phyloP scores from a whole-genome alignment of 2,797 vertebrate genomes.

The Glyptemys insculpta region DNA sequence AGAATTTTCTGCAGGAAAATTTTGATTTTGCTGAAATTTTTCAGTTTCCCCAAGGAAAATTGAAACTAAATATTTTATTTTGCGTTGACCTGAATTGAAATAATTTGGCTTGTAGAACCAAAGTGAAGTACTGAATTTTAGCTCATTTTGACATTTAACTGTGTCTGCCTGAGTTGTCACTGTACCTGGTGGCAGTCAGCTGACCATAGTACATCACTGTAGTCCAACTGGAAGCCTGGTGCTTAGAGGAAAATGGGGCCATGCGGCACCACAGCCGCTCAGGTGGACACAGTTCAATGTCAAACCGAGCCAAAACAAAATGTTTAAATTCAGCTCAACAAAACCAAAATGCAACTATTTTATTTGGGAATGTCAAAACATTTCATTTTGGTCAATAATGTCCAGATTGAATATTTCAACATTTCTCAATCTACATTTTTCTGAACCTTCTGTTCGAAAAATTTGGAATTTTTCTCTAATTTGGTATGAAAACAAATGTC shows the following conservation, averaged over 20 bases:
- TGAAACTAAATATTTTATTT: background rate
- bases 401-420: background rate
- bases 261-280: background rate
- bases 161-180: background rate
- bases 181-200: background rate
- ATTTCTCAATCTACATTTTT: background rate
- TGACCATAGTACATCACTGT: background rate
- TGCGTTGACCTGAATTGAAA: background rate
- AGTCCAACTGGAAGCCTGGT: background rate
- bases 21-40: background rate
- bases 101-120: background rate
- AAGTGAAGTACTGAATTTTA: background rate
- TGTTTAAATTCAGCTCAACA: background rate
- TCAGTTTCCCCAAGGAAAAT: background rate
- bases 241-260: background rate
- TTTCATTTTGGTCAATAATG: background rate
- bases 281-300: background rate
- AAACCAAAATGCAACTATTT: background rate
- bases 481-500: background rate
- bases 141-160: background rate
- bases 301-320: background rate
- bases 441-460: background rate
- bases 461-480: background rate
- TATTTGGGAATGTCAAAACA: background rate
- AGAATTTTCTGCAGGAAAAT: background rate